Base-by-base conservation (phyloP, 1,140 invertebrate genomes). In the Lanistes nyassanus region DNA sequence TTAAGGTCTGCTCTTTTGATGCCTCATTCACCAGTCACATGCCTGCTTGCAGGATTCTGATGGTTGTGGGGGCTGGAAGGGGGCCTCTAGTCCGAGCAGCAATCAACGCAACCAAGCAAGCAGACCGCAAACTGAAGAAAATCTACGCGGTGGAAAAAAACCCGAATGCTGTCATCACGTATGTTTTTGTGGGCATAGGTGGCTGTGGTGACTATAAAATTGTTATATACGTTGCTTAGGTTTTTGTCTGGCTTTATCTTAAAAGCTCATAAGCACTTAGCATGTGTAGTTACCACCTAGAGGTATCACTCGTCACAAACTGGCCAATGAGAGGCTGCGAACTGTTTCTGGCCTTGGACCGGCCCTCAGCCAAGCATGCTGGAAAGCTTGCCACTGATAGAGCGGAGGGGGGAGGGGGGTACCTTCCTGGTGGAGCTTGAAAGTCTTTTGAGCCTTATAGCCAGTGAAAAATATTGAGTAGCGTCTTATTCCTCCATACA, bases 141-240 rank as follows among this genome's bases (percentile, higher is more conserved):
- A 74, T 90, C 3, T 97, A 97, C 90, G 97, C 97, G 29, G 94
- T 99, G 0, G 98, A 99, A 88, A 99, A 99, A 89, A 99, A 99
- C 92, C 94, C 95, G 0, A 98, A 97, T 92, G 98, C 98, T 58
- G 92, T 98, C 71, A 93, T 97, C 37, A 98, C 97, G 84, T 93
- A 90, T 90, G 90, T 87, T 26, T 34, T 70, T 47, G 2, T 69
- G 29, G n/a, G 56, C 56, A n/a, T 1, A 47, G 9, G 5, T 47
- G 42, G 42, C 42, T 47, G n/a, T n/a, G n/a, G n/a, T n/a, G n/a
- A n/a, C n/a, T n/a, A n/a, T n/a, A n/a, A n/a, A n/a, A n/a, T n/a
- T n/a, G n/a, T n/a, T n/a, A n/a, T n/a, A n/a, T n/a, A n/a, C n/a
- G n/a, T n/a, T n/a, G n/a, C n/a, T n/a, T n/a, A n/a, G n/a, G n/a